Base-by-base conservation (phyloP, 2,797 vertebrate genomes). In the Alcedo atthis region DNA sequence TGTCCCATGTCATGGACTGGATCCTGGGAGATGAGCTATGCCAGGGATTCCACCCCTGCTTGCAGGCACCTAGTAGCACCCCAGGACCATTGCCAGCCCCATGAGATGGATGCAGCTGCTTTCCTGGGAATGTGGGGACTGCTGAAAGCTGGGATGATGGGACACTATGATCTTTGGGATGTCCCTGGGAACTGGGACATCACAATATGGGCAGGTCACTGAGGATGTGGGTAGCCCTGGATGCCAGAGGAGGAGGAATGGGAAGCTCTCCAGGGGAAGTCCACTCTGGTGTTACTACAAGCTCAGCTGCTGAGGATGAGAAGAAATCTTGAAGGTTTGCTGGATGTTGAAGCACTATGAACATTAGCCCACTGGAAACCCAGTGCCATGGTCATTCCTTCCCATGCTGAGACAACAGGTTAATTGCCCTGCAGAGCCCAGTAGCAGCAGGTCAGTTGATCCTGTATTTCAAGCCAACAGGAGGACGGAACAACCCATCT, bases 181-280 rank as follows among this genome's bases (percentile, higher is more conserved):
- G 51, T 17, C 45, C 18, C 51, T 57, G 58, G 55, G 51, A 79
- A 26, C 7, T 3, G 49, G 46, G n/a, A 45, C 33, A 25, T 57
- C 37, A 16, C 46, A 8, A 25, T 0, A 3, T 15, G 40, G 53
- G 17, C 70, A 51, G 45, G 35, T 59, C 24, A 40, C 57, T 33
- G 0, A 0, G 48, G 33, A 8, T 0, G 0, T 21, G 61, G 43
- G 33, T 26, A 55, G 62, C 71, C 51, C 42, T 35, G 32, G 53
- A 45, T 84, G 28, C 42, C 12, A 8, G 25, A 15, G 12, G 28
- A 74, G 30, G 33, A 77, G 57, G 45, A 91, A 28, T 9, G 15
- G 48, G 33, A 74, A 84, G 63, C 58, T 84, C 45, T 81, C 66
- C 28, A 43, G 33, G 6, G 81, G 53, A 24, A 61, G 32, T 35